Base-by-base conservation (phyloP, 2,797 vertebrate genomes). In the Benthosema pterotum region DNA sequence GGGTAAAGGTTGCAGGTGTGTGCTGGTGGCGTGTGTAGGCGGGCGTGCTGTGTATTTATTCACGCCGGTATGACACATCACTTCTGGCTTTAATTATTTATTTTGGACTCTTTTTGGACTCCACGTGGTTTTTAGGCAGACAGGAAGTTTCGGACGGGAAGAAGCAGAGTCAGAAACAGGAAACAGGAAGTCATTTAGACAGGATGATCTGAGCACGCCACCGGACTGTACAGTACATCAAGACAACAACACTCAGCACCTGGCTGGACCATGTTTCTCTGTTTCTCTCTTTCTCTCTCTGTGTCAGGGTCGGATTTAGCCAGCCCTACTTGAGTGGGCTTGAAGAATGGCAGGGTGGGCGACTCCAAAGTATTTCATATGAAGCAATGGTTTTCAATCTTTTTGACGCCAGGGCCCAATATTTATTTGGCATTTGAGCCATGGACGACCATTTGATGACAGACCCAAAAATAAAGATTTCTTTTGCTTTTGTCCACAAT, bases 161-260 rank as follows among this genome's bases (percentile, higher is more conserved):
- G 46, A 64, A 76, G 79, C 82, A 67, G 79, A 87, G 78, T 76
- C 74, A 75, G 85, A 82, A 84, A 84, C 88, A 89, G 91, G 91
- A 93, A 89, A 86, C 75, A 87, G 90, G 90, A 92, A 92, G 83
- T 90, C 88, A 89, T 93, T 89, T 89, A 89, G 89, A 86, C 69
- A 71, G 86, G 79, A 83, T 87, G 87, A 90, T 87, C 83, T 91
- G 83, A 88, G 77, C 79, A 81, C 66, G 65, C 72, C 87, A 66
- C 72, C 87, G 88, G 71, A 78, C 83, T 88, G 66, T 70, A 67
- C 82, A 91, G 85, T 91, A 87, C 85, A 88, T 90, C 83, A 88
- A 89, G 80, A 89, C 74, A 84, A 84, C 86, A 87, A 84, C 79
- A 78, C 28, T 71, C 50, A 57, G 60, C 74, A 82, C 58, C 65